Percentiles rank a stretch among this genome's conserved stretches.
phyloP scores from a whole-genome alignment of 2,797 vertebrate species.

The Picus viridis region DNA sequence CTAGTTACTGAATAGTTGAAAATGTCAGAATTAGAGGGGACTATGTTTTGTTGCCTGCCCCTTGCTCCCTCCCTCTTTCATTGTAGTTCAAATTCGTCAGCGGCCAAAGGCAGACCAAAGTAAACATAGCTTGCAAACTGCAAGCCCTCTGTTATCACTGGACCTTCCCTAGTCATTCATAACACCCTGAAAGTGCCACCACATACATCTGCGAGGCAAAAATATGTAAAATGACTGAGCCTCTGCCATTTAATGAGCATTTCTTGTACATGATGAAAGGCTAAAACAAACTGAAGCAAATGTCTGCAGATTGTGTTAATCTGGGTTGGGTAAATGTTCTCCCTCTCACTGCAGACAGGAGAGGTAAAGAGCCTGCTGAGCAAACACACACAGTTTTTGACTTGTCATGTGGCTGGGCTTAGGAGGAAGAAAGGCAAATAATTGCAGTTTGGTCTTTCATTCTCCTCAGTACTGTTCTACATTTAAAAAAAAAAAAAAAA shows the following conservation, averaged over 20 bases:
- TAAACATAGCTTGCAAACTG: background rate
- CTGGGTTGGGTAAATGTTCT: background rate
- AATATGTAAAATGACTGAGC: background rate
- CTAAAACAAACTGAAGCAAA: constrained; percentile 12
- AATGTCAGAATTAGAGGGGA: background rate
- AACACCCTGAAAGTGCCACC: background rate
- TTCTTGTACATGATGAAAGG: background rate
- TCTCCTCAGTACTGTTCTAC: background rate
- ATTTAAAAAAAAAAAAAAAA: background rate
- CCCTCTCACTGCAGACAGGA: background rate
- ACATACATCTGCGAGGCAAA: background rate
- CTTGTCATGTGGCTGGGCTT: background rate
- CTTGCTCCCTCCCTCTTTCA: background rate
- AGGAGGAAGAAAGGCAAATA: background rate
- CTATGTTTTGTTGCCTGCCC: background rate
- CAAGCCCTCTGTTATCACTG: background rate
- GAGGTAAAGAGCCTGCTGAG: background rate
- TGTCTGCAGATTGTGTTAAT: background rate
- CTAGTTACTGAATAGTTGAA: background rate
- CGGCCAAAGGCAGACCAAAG: background rate
- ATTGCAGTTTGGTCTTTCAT: background rate
- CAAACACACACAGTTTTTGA: background rate
- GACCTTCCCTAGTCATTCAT: background rate
- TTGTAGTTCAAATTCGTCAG: background rate
- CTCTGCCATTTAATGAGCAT: background rate